Conservation (phyloP, 2,888 invertebrate genomes). For the Oligia fasciuncula region DNA sequence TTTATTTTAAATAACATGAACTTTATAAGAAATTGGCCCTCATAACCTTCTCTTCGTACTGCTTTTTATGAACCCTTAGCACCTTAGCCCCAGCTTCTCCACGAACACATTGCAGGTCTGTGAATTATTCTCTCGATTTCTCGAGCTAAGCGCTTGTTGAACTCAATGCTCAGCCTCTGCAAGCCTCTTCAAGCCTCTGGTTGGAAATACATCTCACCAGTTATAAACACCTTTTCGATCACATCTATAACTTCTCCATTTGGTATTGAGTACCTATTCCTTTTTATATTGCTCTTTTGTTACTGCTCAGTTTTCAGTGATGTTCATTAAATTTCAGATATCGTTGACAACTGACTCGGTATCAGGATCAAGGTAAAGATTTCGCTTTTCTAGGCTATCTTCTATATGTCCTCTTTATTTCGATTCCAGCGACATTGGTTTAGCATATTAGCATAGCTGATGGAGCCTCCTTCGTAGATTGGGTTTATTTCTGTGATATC, state of each 20-base stretch:
- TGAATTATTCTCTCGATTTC: slow-evolving; percentile 71
- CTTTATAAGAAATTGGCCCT: slow-evolving; percentile 74
- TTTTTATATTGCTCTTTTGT: slow-evolving; percentile 60
- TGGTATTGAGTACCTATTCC: slow-evolving; percentile 67
- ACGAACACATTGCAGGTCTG: slow-evolving; percentile 59
- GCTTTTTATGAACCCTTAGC: slow-evolving; percentile 76
- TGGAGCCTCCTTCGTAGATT: slow-evolving; percentile 80
- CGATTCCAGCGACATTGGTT: slow-evolving; percentile 74
- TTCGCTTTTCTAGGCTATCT: slow-evolving; percentile 66
- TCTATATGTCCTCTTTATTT: slow-evolving; percentile 72
- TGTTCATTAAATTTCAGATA: slow-evolving; percentile 60
- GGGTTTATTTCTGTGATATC: slow-evolving; percentile 77
- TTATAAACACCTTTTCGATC: slow-evolving; percentile 70
- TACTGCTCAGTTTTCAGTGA: slow-evolving; percentile 70
- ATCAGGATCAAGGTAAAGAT: slow-evolving; percentile 63
- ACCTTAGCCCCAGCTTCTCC: slow-evolving; percentile 74
- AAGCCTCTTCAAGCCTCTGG: too few species aligned
- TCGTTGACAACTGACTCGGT: slow-evolving; percentile 41
- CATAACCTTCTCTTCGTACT: slow-evolving; percentile 80
- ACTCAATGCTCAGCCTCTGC: slow-evolving; percentile 38
- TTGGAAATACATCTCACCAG: slow-evolving; percentile 79
- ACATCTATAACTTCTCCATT: slow-evolving; percentile 76
- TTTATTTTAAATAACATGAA: not conserved
- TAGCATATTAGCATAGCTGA: slow-evolving; percentile 77
- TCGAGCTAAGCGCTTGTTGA: slow-evolving; percentile 71